Evolutionary conservation across 2,113 vertebrate species (phyloP), one percentile per base, ranked within the genome.

Genomic region (Calcarius ornatus): DNA sequence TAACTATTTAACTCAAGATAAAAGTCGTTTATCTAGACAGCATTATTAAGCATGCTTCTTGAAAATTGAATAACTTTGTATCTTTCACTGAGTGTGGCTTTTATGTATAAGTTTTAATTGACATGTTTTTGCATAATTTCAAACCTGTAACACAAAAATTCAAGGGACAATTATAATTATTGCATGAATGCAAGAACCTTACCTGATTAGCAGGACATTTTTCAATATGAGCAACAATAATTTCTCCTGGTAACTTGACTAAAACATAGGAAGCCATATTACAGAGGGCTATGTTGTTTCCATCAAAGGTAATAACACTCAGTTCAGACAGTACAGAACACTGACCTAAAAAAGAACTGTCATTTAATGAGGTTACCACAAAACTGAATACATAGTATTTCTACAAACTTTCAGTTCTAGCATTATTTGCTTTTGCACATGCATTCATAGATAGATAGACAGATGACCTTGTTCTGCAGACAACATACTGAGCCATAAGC

Each of bases 261-360:
- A 99, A 97, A 94, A 99, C 98, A 77, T 99, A 99, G 80, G 99
- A 99, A 92, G 99, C 99, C 69, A 98, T 98, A 78, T 99, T 99
- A 84, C 99, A 99, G 53, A 99, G 96, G 33, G 99, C 99, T 72
- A 99, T 98, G 35, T 99, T 99, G 96, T 99, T 99, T 85, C 99
- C 99, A 94, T 99, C 99, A 75, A 99, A 99, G 0, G 99, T 99
- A 88, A 99, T 99, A 63, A 99, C 97, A 30, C 99, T 99, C 81
- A 99, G 96, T 95, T 99, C 99, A 79, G 99, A 99, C 94, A 99
- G 98, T 81, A 99, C 97, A 45, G 99, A 99, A 95, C 99, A 99
- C 33, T 99, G 99, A 96, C 99, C 99, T 99, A 94, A 63, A 78
- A 96, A 90, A 96, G 20, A 92, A 80, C 38, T 64, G 78, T 47